Base-by-base conservation (phyloP, 1,140 invertebrate genomes). In the Pseudobourletiella spinata region DNA sequence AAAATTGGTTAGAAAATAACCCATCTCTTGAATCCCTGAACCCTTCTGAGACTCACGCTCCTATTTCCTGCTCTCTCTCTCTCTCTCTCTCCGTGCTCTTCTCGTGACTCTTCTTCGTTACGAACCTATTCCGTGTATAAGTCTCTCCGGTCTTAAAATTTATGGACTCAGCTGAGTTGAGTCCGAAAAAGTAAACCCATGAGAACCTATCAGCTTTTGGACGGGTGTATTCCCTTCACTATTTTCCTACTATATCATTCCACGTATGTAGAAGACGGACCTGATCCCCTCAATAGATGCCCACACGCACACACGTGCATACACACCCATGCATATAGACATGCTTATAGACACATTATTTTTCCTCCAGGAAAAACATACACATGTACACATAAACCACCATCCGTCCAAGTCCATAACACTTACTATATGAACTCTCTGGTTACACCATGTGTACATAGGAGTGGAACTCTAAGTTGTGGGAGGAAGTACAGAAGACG, bases 1-100 rank as follows among this genome's bases (percentile, higher is more conserved):
- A 65, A 65, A 65, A 65, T 61, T 65, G 64, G 64, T 61, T 65
- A 52, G 59, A 59, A 62, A 62, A 62, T 62, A 57, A 62, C 51
- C 56, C 26, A 59, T 59, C 29, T 59, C 43, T 28, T 59, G 4
- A n/a, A 39, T 60, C 48, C 30, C 58, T 52, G n/a, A 25, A 22
- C 32, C 24, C 57, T 55, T 30, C 52, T 20, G 26, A 35, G 29
- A 57, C 22, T 2, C 57, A 58, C 43, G 54, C 54, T 25, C 52
- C 14, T 32, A n/a, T 48, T 28, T 57, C 56, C 16, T 16, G 14
- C 30, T 56, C 54, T 58, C 35, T 44, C 39, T 46, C 25, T 29
- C 29, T 26, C 42, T 48, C 22, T 57, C 54, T 8, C 28, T 14
- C 14, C 16, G 42, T 59, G 25, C 18, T 59, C 30, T 18, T 32